Evolutionary conservation across 2,888 invertebrate species (phyloP).

Genomic region (Heteromyza rotundicornis): DNA sequence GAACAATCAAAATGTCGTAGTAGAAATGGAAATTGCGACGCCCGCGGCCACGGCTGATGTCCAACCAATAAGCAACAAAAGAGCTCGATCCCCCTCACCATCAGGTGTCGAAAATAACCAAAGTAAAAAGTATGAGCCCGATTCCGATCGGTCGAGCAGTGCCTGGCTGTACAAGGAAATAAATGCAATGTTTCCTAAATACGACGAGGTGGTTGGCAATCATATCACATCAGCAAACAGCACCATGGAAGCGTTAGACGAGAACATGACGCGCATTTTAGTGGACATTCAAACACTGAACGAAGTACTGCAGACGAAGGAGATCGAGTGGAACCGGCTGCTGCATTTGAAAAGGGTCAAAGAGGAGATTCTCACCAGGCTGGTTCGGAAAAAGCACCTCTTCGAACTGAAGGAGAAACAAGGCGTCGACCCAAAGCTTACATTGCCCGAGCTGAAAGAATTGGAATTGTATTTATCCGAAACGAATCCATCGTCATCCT

Average conservation of each 20-base stretch:
- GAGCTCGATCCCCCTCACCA: background rate
- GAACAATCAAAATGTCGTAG: no score
- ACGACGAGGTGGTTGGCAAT: conserved; percentile 42
- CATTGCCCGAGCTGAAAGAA: conserved; percentile 35
- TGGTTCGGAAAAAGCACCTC: conserved; percentile 74
- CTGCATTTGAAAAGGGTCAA: conserved; percentile 82
- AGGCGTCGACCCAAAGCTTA: conserved; percentile 36
- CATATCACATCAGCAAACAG: conserved; percentile 67
- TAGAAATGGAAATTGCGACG: no score
- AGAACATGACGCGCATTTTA: conserved; percentile 71
- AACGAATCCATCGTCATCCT: conserved; percentile 10
- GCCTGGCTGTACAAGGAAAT: conserved; percentile 47
- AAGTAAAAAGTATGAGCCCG: background rate
- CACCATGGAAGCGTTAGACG: conserved; percentile 68
- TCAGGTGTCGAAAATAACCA: background rate
- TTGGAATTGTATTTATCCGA: conserved; percentile 33
- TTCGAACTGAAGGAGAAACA: conserved; percentile 56
- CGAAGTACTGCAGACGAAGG: conserved; percentile 79
- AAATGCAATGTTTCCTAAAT: conserved; percentile 43
- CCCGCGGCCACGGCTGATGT: no score
- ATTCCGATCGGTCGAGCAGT: conserved; percentile 25
- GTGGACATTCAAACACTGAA: conserved; percentile 74
- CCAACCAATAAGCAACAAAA: background rate
- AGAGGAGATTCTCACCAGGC: conserved; percentile 77
- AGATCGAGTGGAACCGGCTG: conserved; percentile 86